These are phyloP conservation scores for Megathymus violae DNA, from an alignment of 1,140 invertebrate species.

Conservation along the genomic window DNA sequence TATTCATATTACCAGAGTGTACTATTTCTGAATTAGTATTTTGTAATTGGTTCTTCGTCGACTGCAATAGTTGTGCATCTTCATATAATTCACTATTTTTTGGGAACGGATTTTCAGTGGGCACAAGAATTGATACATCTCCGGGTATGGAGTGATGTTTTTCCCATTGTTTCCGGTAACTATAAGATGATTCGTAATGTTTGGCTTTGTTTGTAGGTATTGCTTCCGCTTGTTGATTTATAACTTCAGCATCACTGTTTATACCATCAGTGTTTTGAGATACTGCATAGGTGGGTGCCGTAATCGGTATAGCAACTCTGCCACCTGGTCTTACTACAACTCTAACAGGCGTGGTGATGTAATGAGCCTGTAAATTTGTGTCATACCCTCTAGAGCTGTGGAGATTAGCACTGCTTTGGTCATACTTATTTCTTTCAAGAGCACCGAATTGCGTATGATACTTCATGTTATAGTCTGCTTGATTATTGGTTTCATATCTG, in stretches of 20 bases:
- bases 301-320: slow-evolving; percentile 59
- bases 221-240: slow-evolving; percentile 41
- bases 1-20: slow-evolving; percentile 47
- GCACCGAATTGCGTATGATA: slow-evolving; percentile 52
- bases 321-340: slow-evolving; percentile 64
- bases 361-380: slow-evolving; percentile 43
- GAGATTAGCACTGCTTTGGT: slow-evolving; percentile 43
- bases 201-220: slow-evolving; percentile 54
- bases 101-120: slow-evolving; percentile 56
- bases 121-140: slow-evolving; percentile 36
- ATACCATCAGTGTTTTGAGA: slow-evolving; percentile 48
- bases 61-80: slow-evolving; percentile 45
- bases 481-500: slow-evolving; percentile 50
- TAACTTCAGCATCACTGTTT: slow-evolving; percentile 57
- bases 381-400: slow-evolving; percentile 38
- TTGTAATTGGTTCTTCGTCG: slow-evolving; percentile 41
- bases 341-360: slow-evolving; percentile 52
- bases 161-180: slow-evolving; percentile 80
- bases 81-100: slow-evolving; percentile 67
- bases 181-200: slow-evolving; percentile 77
- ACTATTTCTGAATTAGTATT: slow-evolving; percentile 30
- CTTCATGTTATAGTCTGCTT: slow-evolving; percentile 46
- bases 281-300: slow-evolving; percentile 53
- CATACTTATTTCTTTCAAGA: slow-evolving; percentile 48
- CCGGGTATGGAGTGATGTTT: slow-evolving; percentile 63